Conservation (phyloP, 2,113 vertebrate genomes). For the Hemibagrus wyckioides region DNA sequence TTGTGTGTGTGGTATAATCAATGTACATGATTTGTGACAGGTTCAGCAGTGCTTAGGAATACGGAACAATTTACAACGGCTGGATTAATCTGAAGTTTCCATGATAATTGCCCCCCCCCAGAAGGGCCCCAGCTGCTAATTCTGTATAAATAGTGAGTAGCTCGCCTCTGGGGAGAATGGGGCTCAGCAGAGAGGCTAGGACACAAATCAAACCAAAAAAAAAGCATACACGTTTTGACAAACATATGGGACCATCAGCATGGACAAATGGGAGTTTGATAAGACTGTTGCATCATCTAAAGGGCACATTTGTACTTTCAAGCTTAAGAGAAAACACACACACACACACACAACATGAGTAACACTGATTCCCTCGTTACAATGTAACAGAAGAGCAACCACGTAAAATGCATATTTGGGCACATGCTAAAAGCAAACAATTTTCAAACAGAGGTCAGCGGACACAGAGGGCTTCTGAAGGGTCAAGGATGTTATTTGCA, state of each 20-base stretch:
- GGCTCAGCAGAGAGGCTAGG: conserved; percentile 72
- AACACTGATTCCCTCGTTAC: background rate
- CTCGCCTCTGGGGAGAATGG: conserved; percentile 63
- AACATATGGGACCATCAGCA: conserved; percentile 78
- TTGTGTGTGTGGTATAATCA: conserved; percentile 25
- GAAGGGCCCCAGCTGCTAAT: conserved; percentile 79
- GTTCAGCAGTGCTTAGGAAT: conserved; percentile 38
- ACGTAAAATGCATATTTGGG: background rate
- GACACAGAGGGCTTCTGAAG: background rate
- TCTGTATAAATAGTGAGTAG: conserved; percentile 79
- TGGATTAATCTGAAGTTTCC: conserved; percentile 76
- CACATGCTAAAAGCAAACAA: background rate
- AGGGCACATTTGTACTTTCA: conserved; percentile 46
- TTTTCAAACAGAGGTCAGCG: background rate
- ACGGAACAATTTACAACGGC: conserved; percentile 65
- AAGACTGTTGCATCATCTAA: conserved; percentile 44
- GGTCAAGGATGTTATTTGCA: conserved; percentile 19
- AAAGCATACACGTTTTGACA: conserved; percentile 75
- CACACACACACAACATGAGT: background rate
- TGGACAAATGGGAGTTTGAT: conserved; percentile 65
- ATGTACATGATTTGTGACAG: conserved; percentile 42
- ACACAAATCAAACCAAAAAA: conserved; percentile 76
- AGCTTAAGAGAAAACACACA: background rate
- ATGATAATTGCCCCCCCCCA: conserved; percentile 69
- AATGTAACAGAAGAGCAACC: background rate